Evolutionary conservation across 2,113 vertebrate genomes (phyloP).

Genomic region (Echinops telfairi): DNA sequence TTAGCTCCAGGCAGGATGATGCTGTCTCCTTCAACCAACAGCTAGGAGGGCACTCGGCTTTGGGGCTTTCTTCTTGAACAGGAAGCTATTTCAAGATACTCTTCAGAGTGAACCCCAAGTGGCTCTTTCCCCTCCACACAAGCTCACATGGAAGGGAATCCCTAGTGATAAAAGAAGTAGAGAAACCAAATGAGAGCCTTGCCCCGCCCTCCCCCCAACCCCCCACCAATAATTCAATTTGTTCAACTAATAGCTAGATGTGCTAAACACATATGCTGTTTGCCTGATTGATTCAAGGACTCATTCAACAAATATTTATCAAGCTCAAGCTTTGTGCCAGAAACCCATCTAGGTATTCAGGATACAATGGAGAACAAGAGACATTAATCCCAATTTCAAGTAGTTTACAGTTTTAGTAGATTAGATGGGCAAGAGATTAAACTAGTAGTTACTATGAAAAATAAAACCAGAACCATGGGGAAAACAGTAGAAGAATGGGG

Average conservation of each 20-base stretch:
- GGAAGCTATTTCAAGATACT: constrained; percentile 15
- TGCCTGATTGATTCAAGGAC: neutral
- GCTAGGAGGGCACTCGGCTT: neutral
- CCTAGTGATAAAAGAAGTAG: neutral
- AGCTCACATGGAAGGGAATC: neutral
- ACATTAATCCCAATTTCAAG: neutral
- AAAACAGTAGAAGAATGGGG: neutral
- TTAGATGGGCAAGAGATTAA: neutral
- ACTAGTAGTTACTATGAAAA: constrained; percentile 22
- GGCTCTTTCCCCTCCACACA: neutral
- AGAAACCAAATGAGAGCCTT: constrained; percentile 16
- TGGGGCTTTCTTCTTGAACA: neutral
- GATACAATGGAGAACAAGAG: neutral
- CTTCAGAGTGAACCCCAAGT: constrained; percentile 1
- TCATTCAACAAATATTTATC: neutral
- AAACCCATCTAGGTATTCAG: neutral
- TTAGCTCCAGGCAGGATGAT: neutral
- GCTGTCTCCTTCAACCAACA: neutral
- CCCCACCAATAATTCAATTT: neutral
- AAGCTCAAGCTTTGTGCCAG: neutral
- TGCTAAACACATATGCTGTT: constrained; percentile 24
- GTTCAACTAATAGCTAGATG: neutral
- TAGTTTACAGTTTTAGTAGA: constrained; percentile 28
- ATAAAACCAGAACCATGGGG: constrained; percentile 15
- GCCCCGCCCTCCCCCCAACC: too few relatives aligned